Conservation (phyloP, 2,888 invertebrate species). For the Polymixis flavicincta region DNA sequence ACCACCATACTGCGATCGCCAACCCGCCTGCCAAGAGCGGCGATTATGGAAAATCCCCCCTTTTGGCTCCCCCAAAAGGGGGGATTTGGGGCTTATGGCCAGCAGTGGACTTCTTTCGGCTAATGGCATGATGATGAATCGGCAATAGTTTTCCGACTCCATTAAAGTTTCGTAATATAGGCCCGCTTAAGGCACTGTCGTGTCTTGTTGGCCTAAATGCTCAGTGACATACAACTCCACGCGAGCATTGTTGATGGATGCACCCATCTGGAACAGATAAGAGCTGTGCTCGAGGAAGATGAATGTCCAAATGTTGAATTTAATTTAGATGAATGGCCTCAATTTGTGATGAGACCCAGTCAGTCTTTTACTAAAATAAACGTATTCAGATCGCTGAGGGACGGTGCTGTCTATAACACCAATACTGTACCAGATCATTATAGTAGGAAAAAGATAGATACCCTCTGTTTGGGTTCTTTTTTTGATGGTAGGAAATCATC, state of each 20-base stretch:
- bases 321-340: conserved; percentile 28
- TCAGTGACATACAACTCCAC: conserved; percentile 46
- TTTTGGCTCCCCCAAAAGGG: no score
- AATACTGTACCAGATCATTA: background rate
- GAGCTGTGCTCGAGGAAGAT: conserved; percentile 21
- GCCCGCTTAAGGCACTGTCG: background rate
- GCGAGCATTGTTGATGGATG: conserved; percentile 58
- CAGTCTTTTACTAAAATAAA: background rate
- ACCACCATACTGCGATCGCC: no score
- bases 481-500: no score
- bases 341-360: conserved; percentile 1
- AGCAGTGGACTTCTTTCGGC: no score
- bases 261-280: conserved; percentile 57
- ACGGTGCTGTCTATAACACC: background rate
- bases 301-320: conserved; percentile 22
- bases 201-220: conserved; percentile 41
- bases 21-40: no score
- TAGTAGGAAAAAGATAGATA: no score
- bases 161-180: conserved; percentile 4
- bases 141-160: conserved; percentile 3
- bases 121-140: no score
- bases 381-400: background rate
- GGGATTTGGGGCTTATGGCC: no score
- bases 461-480: background rate
- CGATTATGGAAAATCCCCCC: no score